Conservation (phyloP, 1,140 invertebrate genomes). For the Leguminivora glycinivorella region DNA sequence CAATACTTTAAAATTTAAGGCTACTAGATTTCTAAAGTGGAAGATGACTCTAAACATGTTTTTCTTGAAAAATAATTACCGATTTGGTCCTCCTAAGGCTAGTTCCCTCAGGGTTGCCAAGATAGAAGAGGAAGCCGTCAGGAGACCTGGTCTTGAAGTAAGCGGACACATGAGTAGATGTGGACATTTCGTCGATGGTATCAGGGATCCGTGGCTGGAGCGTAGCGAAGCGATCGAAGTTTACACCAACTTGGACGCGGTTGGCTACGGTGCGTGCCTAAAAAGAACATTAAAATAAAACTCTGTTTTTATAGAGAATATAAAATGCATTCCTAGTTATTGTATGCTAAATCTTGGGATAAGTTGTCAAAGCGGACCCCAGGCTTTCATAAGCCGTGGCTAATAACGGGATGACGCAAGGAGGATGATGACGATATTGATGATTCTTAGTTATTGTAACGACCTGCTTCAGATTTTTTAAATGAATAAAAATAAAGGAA, state of each 20-base stretch:
- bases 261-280: conserved; percentile 67
- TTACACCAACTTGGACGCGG: conserved; percentile 83
- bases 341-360: too few relatives aligned
- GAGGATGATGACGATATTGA: too few relatives aligned
- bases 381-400: too few relatives aligned
- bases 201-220: conserved; percentile 92
- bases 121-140: conserved; percentile 91
- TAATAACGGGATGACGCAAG: too few relatives aligned
- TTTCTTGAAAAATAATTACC: conserved; percentile 66
- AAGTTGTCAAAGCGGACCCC: too few relatives aligned
- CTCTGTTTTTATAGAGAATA: too few relatives aligned
- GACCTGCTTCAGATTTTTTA: too few relatives aligned
- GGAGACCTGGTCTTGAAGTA: conserved; percentile 91
- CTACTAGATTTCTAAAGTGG: conserved; percentile 86
- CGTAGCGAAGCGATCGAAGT: conserved; percentile 90
- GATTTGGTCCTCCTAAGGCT: conserved; percentile 82
- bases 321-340: too few relatives aligned
- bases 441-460: too few relatives aligned
- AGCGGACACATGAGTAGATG: conserved; percentile 91
- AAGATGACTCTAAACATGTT: neutral
- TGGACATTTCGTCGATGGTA: conserved; percentile 88
- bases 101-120: conserved; percentile 91
- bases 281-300: neutral
- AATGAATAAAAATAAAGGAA: too few relatives aligned
- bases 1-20: too few relatives aligned